Evolutionary conservation across 2,888 invertebrate genomes (phyloP).

Genomic region (Drosophila yooni): DNA sequence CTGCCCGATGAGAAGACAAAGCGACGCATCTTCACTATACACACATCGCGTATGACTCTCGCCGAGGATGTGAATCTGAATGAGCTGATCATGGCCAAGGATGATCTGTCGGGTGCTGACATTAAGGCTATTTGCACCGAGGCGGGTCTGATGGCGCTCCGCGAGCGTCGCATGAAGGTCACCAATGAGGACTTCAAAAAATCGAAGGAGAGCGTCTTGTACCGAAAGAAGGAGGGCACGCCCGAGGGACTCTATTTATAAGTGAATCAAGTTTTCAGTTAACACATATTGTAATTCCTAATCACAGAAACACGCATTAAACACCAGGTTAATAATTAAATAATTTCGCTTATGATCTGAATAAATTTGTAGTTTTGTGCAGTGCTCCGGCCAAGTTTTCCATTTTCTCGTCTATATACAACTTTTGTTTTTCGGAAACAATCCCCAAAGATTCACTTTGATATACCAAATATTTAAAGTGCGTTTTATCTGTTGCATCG

Average conservation of each 20-base stretch:
- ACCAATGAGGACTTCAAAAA: slow-evolving; percentile 99
- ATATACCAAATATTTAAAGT: slow-evolving; percentile 62
- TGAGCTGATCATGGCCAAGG: slow-evolving; percentile 99
- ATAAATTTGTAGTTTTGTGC: slow-evolving; percentile 65
- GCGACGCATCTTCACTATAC: slow-evolving; percentile 97
- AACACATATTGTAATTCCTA: slow-evolving; percentile 66
- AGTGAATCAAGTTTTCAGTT: slow-evolving; percentile 80
- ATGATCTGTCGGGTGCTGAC: slow-evolving; percentile 99
- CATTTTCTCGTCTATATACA: slow-evolving; percentile 59
- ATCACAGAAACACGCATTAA: slow-evolving; percentile 66
- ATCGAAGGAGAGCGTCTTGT: slow-evolving; percentile 99
- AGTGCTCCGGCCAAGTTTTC: slow-evolving; percentile 43
- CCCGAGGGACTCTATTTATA: slow-evolving; percentile 99
- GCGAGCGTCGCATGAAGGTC: slow-evolving; percentile 99
- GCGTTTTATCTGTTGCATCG: slow-evolving; percentile 43
- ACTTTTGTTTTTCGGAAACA: slow-evolving; percentile 62
- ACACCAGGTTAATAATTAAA: slow-evolving; percentile 55
- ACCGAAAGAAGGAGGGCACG: slow-evolving; percentile 99
- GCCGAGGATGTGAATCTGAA: slow-evolving; percentile 98
- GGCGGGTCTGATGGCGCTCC: slow-evolving; percentile 98
- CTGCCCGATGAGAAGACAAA: slow-evolving; percentile 99
- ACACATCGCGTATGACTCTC: slow-evolving; percentile 99
- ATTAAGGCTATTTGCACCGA: slow-evolving; percentile 99
- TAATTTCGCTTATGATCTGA: slow-evolving; percentile 38
- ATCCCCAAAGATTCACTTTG: slow-evolving; percentile 38